Base-by-base conservation (phyloP, 2,888 invertebrate genomes). In the Pyrgus malvae region DNA sequence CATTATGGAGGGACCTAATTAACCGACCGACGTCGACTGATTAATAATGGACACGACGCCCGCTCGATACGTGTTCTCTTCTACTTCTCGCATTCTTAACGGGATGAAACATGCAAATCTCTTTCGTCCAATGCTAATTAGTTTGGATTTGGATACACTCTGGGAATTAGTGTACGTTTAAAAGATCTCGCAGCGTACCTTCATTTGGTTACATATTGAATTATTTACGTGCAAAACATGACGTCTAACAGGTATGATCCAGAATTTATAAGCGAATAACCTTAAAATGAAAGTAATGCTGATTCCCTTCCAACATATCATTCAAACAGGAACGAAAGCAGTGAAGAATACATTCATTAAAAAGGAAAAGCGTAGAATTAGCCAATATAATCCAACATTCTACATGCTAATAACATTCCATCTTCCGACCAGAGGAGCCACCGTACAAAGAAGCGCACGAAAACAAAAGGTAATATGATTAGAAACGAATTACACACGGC, bases 1-100 rank as follows among this genome's bases (percentile, higher is more conserved):
- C 84, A 88, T 89, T 82, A 89, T 88, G 84, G 76, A 89, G 76
- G 76, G 72, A 72, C 74, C 86, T 89, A 88, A 89, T 89, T 89
- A 89, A 84, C 86, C 76, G 79, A 69, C 75, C 76, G 79, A 69
- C 70, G 66, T 64, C 56, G 55, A 57, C 50, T 59, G 35, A 61
- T 68, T 66, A 68, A 68, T 69, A 63, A 67, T 67, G 60, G 49
- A 67, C 51, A 48, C 55, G 16, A 12, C 31, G 46, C 46, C 48
- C 64, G 59, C 62, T 60, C 53, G 54, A 60, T 57, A 60, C 66
- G 60, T 63, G 69, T 42, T 27, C 27, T 27, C 42, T 42, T 42
- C 42, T 70, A 70, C 63, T 68, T 73, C 64, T 66, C 56, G 48
- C 17, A 45, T 67, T 54, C 54, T 54, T 54, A 54, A 54, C 54